These are phyloP conservation scores for Drosophila pseudoobscura DNA, from an alignment of 1,140 invertebrate species.

Conservation along the genomic window DNA sequence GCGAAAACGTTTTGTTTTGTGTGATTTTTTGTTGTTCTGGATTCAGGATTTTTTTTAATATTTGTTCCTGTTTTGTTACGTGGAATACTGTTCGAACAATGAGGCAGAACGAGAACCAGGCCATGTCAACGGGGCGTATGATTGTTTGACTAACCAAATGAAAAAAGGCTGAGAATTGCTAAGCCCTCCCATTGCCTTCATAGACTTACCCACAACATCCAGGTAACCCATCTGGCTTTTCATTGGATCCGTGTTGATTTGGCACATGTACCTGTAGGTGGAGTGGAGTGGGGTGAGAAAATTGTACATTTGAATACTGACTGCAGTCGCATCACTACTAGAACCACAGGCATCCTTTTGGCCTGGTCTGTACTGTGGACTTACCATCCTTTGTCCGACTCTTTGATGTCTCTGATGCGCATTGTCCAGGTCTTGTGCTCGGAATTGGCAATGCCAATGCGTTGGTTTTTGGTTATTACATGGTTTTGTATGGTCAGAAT, in stretches of 20 bases:
- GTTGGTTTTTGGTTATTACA: constrained; percentile 94
- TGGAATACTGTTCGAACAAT: constrained; percentile 55
- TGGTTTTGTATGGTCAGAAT: constrained; percentile 95
- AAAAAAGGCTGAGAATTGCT: constrained; percentile 27
- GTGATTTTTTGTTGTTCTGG: constrained; percentile 2
- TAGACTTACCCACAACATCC: constrained; percentile 92
- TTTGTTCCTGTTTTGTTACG: constrained; percentile 15
- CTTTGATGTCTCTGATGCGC: constrained; percentile 90
- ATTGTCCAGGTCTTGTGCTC: constrained; percentile 94
- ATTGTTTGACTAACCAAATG: constrained; percentile 71
- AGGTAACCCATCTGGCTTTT: constrained; percentile 94
- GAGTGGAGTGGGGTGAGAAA: neutral
- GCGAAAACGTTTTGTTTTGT: constrained; percentile 22
- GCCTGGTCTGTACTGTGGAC: neutral
- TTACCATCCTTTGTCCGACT: constrained; percentile 90
- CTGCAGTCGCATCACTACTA: too few relatives aligned
- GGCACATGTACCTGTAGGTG: constrained; percentile 88
- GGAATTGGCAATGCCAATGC: constrained; percentile 93
- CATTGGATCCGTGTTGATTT: constrained; percentile 94
- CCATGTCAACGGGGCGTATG: constrained; percentile 64
- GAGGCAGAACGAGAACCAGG: constrained; percentile 2
- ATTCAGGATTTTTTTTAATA: constrained; percentile 20
- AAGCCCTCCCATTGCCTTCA: neutral
- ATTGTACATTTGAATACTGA: too few relatives aligned
- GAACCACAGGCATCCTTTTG: neutral